Conservation (phyloP, 92 coral and sea anemone species). For the Zoanthus gigantus region DNA sequence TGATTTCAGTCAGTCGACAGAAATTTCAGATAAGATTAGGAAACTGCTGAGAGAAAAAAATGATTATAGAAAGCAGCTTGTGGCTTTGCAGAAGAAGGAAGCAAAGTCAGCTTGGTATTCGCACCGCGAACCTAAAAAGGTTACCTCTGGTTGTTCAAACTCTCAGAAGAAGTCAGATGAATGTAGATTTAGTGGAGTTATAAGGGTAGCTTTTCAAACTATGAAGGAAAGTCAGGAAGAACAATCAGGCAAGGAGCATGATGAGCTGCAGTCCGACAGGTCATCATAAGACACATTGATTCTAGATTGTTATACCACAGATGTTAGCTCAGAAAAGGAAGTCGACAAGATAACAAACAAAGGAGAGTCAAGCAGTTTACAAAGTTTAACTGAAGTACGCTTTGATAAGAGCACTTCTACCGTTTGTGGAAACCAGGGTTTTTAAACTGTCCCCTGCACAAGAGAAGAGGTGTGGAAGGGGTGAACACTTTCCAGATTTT, state of each 20-base stretch:
- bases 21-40: constrained; percentile 42
- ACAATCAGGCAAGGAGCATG: background rate
- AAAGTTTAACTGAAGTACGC: too few relatives aligned
- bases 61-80: constrained; percentile 35
- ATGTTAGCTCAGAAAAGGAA: too few relatives aligned
- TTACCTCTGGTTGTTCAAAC: background rate
- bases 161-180: too few relatives aligned
- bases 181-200: background rate
- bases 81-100: constrained; percentile 46
- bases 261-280: background rate
- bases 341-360: too few relatives aligned
- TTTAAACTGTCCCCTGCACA: background rate
- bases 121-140: constrained; percentile 24
- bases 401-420: background rate
- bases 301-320: background rate
- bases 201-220: background rate
- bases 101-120: constrained; percentile 52
- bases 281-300: background rate
- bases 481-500: background rate
- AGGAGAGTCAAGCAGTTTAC: too few relatives aligned
- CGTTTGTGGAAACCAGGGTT: background rate
- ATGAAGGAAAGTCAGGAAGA: background rate
- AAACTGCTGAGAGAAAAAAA: constrained; percentile 43
- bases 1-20: constrained; percentile 23
- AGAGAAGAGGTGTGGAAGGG: constrained; percentile 16